Conservation (phyloP, 2,113 vertebrate species). For the Forbesichthys papilliferus region DNA sequence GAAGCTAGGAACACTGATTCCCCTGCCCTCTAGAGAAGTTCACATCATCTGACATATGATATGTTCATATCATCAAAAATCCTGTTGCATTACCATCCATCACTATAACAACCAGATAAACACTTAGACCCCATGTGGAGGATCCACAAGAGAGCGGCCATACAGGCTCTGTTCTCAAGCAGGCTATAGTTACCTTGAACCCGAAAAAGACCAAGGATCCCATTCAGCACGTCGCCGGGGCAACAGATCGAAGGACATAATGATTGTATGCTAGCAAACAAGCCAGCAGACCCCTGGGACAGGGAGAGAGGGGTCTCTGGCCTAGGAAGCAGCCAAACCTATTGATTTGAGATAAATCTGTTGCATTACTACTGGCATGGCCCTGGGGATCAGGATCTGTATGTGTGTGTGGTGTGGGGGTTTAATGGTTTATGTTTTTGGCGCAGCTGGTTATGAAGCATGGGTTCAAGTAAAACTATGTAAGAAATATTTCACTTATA, state of each 20-base stretch:
- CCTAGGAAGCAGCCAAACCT: constrained; percentile 67
- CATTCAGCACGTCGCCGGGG: constrained; percentile 46
- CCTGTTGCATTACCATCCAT: constrained; percentile 64
- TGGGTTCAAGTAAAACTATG: too few species aligned
- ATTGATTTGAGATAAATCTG: constrained; percentile 73
- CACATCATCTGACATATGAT: constrained; percentile 4
- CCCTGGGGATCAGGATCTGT: constrained; percentile 31
- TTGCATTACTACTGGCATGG: constrained; percentile 55
- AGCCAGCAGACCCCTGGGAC: constrained; percentile 57
- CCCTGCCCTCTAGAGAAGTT: constrained; percentile 53
- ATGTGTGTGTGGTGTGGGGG: constrained; percentile 13
- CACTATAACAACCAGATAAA: constrained; percentile 69
- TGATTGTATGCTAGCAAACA: constrained; percentile 64
- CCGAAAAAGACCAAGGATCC: constrained; percentile 37
- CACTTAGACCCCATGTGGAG: constrained; percentile 57
- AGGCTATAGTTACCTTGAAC: constrained; percentile 38
- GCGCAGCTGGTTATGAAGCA: constrained; percentile 30
- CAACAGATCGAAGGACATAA: constrained; percentile 75
- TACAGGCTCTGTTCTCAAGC: background rate
- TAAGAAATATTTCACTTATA: too few species aligned
- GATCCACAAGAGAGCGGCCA: constrained; percentile 38
- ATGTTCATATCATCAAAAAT: constrained; percentile 19
- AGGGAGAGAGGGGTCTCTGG: constrained; percentile 32
- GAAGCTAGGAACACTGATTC: too few species aligned
- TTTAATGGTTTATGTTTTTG: constrained; percentile 26